Evolutionary conservation across 2,113 vertebrate species (phyloP), one percentile per base, ranked within the genome.

Genomic region (Perca fluviatilis): DNA sequence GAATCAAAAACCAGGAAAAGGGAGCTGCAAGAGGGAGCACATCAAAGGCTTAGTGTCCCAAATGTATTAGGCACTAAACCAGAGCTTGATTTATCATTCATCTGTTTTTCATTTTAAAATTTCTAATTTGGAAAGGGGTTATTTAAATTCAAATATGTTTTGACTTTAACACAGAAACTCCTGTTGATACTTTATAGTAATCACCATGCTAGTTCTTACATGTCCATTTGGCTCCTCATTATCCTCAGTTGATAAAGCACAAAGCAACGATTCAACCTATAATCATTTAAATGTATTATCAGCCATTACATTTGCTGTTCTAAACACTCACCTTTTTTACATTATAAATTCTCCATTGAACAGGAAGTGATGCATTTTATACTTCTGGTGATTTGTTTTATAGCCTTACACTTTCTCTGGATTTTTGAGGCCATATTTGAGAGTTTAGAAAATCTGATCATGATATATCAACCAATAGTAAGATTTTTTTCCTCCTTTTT

Each of bases 31-130:
- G n/a, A 19, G 33, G 58, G 54, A 40, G 33, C 27, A 57, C 50
- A 36, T 83, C 60, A 75, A 70, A 76, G 61, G 70, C 61, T 79
- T 74, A 65, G 36, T 71, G 50, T 33, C n/a, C 23, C 16, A 40
- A 40, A 60, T 33, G 11, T 40, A 60, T 11, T 0, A 43, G 16
- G 18, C 27, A 51, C 27, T 36, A 58, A 60, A n/a, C 7, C 53
- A 14, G 21, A 60, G 16, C 19, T 60, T n/a, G 19, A 43, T 61
- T 66, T 21, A 46, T 46, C 16, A 47, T 27, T 25, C 11, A 10
- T 19, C 47, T 58, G n/a, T 27, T 10, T 25, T 43, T 43, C 8
- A 6, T 27, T 71, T 40, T 2, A 33, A 56, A 25, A 25, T 18
- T 5, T 33, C 40, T 50, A 14, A 60, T 15, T 30, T 62, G 1